Evolutionary conservation across 2,113 vertebrate species (phyloP).

Genomic region (Microcebus jonahi): DNA sequence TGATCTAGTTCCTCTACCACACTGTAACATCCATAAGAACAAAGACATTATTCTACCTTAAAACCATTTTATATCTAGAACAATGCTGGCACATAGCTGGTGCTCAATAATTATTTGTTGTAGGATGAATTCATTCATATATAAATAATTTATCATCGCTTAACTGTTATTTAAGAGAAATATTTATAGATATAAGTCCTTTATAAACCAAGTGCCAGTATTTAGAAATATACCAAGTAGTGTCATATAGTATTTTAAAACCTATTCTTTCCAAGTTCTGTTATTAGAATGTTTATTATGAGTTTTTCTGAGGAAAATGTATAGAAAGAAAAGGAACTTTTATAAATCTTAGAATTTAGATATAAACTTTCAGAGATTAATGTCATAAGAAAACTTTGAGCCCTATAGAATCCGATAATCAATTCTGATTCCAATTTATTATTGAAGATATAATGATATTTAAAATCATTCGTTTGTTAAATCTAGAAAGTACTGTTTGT

Average conservation of each 20-base stretch:
- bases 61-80: not conserved
- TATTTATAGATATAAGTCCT: not conserved
- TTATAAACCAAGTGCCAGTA: not conserved
- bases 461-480: not conserved
- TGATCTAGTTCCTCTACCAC: not conserved
- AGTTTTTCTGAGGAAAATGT: not conserved
- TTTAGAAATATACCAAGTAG: conserved; percentile 38
- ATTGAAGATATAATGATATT: not conserved
- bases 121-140: not conserved
- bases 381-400: not conserved
- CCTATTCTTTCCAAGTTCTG: not conserved
- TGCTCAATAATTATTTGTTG: not conserved
- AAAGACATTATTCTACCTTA: not conserved
- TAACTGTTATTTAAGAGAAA: not conserved
- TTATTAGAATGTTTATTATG: not conserved
- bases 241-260: conserved; percentile 7
- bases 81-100: not conserved
- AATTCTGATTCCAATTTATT: not conserved
- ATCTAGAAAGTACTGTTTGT: not conserved
- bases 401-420: not conserved
- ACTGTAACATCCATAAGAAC: not conserved
- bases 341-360: not conserved
- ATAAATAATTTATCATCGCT: not conserved
- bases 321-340: not conserved
- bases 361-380: not conserved